These are phyloP conservation scores for Lamprotornis superbus DNA, from an alignment of 2,113 vertebrate genomes.

Conservation along the genomic window DNA sequence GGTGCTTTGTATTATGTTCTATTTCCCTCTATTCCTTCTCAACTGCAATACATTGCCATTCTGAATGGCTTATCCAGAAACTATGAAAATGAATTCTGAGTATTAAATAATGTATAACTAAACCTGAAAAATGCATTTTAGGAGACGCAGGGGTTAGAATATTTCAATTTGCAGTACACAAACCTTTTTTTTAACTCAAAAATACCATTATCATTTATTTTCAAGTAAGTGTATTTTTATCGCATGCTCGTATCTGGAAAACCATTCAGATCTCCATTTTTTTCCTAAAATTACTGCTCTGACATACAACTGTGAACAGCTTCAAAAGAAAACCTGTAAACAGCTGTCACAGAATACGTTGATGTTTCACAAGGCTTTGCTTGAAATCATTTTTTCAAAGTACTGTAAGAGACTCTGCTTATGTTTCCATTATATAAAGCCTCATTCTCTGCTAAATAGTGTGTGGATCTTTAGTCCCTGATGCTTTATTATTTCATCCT, in stretches of 20 bases:
- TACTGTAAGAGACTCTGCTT: not conserved
- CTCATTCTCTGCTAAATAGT: slow-evolving; percentile 58
- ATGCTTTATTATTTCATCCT: slow-evolving; percentile 58
- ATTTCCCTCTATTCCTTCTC: not conserved
- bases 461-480: slow-evolving; percentile 28
- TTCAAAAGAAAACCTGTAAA: slow-evolving; percentile 46
- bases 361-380: slow-evolving; percentile 24
- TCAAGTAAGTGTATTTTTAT: slow-evolving; percentile 1
- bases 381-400: slow-evolving; percentile 46
- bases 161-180: not conserved
- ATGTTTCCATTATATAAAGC: slow-evolving; percentile 32
- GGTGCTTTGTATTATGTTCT: not conserved
- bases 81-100: slow-evolving; percentile 1
- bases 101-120: slow-evolving; percentile 28
- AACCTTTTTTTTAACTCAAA: not conserved
- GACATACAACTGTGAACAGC: not conserved
- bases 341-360: slow-evolving; percentile 27
- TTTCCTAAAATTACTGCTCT: not conserved
- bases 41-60: not conserved
- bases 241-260: not conserved
- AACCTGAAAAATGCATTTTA: slow-evolving; percentile 36
- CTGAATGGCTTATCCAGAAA: not conserved
- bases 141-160: not conserved
- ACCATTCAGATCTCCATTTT: not conserved
- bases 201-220: not conserved